Base-by-base conservation (phyloP, 2,797 vertebrate species). In the Thripadectes ignobilis region DNA sequence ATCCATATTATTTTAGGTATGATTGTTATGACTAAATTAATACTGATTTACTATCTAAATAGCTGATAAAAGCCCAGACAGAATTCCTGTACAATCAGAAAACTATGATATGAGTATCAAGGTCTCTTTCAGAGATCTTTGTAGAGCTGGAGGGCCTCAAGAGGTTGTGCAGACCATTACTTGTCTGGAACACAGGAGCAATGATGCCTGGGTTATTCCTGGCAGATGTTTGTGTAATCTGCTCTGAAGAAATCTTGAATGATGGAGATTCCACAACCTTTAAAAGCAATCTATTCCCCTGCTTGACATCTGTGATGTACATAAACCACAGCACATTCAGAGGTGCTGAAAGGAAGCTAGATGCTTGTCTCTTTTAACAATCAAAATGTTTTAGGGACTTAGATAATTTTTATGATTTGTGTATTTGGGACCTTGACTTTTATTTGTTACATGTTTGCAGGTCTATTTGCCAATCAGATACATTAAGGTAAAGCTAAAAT, bases 1-100 rank as follows among this genome's bases (percentile, higher is more conserved):
- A 71, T 87, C 46, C 43, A 18, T 3, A 8, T 81, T 91, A 91
- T 92, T 96, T 58, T 93, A 83, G 34, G 54, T 95, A 89, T 88
- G 72, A 92, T 65, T 91, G 29, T 80, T 92, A 96, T 91, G 88
- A 92, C 54, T 89, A 88, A 88, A 72, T 84, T 92, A 73, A 91
- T 88, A 55, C 27, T 43, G 24, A 34, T 68, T 86, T 65, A 23
- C 69, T 78, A 23, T 72, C 52, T 88, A 83, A 88, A 72, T 49
- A 66, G 62, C 77, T 61, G 45, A 61, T 81, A 61, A 54, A 90
- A 86, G 19, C 12, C 36, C 45, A 78, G 57, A 32, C 12, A 51
- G 66, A 51, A 23, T 54, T 94, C 32, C 32, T 55, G 10, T n/a
- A 45, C 23, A 29, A 54, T 59, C 62, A 88, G 51, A 94, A 95